These are phyloP conservation scores for Mamestra configurata DNA, from an alignment of 1,140 invertebrate genomes.

Conservation along the genomic window DNA sequence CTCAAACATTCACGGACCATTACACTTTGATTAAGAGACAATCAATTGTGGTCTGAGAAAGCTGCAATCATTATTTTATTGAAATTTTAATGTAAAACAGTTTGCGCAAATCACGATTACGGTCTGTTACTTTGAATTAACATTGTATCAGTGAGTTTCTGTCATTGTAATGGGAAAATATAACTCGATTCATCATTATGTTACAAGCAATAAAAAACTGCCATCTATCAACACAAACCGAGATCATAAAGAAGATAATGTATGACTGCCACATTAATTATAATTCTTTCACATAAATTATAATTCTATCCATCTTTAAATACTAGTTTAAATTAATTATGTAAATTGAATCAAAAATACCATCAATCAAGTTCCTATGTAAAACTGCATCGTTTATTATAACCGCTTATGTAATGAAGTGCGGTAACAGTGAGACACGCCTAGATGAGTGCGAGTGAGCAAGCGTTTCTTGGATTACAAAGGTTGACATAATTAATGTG, in stretches of 20 bases:
- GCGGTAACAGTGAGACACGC: background rate
- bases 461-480: constrained; percentile 69
- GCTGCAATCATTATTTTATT: constrained; percentile 27
- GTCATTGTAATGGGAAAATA: background rate
- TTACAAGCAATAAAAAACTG: background rate
- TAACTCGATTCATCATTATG: background rate
- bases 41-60: constrained; percentile 45
- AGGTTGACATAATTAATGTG: constrained; percentile 72
- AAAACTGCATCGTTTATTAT: constrained; percentile 1
- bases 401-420: background rate
- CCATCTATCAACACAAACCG: background rate
- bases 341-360: constrained; percentile 1
- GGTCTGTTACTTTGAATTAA: constrained; percentile 3
- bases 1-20: constrained; percentile 37
- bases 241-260: background rate
- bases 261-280: constrained; percentile 19
- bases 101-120: constrained; percentile 26
- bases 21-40: constrained; percentile 42
- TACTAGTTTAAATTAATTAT: background rate
- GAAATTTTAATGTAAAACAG: constrained; percentile 27
- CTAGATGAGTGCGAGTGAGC: constrained; percentile 57
- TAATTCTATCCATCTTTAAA: background rate
- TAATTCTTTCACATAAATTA: background rate
- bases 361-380: background rate
- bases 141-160: background rate